Evolutionary conservation across 2,797 vertebrate genomes (phyloP), one percentile per base, ranked within the genome.

Genomic region (Spondyliosoma cantharus): DNA sequence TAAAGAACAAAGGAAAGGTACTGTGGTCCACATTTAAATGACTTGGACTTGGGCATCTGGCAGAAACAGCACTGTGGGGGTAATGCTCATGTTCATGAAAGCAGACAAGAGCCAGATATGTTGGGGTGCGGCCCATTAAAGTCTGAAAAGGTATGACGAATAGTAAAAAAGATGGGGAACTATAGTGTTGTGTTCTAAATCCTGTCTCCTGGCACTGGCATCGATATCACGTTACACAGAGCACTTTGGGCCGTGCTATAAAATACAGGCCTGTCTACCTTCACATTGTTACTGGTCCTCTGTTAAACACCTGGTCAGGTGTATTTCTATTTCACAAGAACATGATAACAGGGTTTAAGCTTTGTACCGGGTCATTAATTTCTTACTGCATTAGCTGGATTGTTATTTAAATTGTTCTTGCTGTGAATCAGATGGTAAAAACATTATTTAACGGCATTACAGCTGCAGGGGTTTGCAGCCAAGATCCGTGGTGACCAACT

Each of bases 101-200:
- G 56, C 60, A 78, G 86, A 93, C 56, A 24, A 84, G 77, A 90
- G 86, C 74, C 92, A 91, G 89, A 89, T 80, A 72, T 24, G 37
- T 71, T 4, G 32, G 72, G 76, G 77, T 79, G 85, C 83, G 76
- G 66, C 74, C 61, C 73, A 59, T 76, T 71, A 53, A 37, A 50
- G n/a, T 83, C 74, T 78, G 68, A 72, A 54, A 54, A 69, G 64
- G 78, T 66, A 52, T 62, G 61, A 75, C 53, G 72, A 69, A 60
- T 52, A 27, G 70, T 70, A 42, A 78, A 84, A 46, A 79, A 74
- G 65, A 75, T 70, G 54, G 69, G 57, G 37, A 80, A 81, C 64
- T 62, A 64, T 71, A 76, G 57, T 29, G 27, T 25, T 66, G 42
- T 63, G 64, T 46, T 84, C 67, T 64, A 72, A 78, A 82, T 85